phyloP scores from a whole-genome alignment of 1,140 invertebrate species.

The Brachionus manjavacas region DNA sequence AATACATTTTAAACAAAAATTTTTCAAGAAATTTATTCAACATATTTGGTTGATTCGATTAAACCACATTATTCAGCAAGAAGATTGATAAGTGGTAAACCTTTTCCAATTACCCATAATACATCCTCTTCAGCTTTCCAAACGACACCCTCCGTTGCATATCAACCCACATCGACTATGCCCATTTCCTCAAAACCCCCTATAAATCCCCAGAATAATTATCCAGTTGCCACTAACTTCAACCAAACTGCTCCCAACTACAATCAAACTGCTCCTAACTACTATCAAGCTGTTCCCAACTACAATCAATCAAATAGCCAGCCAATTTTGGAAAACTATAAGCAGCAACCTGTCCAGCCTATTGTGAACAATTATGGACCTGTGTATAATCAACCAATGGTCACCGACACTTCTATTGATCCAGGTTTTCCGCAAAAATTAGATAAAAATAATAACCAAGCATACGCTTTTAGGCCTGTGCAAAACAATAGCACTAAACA shows the following conservation, averaged over 20 bases:
- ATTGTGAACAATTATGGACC: constrained; percentile 28
- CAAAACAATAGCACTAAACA: neutral
- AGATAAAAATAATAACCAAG: constrained; percentile 26
- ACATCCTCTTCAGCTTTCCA: neutral
- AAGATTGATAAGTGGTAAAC: constrained; percentile 33
- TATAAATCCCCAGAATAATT: neutral
- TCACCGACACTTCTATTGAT: neutral
- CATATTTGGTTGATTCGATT: constrained; percentile 38
- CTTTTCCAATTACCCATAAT: neutral
- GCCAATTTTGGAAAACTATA: constrained; percentile 30
- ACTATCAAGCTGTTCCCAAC: constrained; percentile 3
- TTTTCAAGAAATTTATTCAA: constrained; percentile 26
- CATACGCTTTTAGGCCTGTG: constrained; percentile 30
- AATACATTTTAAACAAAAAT: neutral
- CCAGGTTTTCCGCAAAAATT: constrained; percentile 25
- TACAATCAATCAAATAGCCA: constrained; percentile 9
- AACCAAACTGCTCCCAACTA: neutral
- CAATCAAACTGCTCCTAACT: neutral
- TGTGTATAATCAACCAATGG: constrained; percentile 9
- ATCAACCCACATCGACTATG: neutral
- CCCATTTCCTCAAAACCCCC: neutral
- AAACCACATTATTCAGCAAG: constrained; percentile 30
- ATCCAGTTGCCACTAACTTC: neutral
- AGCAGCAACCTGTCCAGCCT: neutral
- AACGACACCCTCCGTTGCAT: neutral